Evolutionary conservation across 2,888 invertebrate genomes (phyloP).

Genomic region (Cataglyphis albicans): DNA sequence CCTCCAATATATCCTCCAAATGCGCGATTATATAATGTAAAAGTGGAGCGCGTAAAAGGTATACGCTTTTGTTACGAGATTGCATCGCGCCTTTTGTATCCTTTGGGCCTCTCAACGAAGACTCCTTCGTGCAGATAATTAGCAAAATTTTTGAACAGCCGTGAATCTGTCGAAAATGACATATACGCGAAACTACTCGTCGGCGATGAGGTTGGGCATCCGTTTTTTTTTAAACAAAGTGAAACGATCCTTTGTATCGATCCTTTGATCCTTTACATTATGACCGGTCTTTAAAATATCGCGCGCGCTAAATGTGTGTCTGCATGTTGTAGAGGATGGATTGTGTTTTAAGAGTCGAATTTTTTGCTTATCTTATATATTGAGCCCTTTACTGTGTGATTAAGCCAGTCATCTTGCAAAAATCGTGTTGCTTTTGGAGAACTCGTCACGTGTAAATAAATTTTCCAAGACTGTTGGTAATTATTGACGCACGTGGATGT

Average conservation of each 20-base stretch:
- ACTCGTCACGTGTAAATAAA: neutral
- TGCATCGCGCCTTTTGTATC: constrained; percentile 23
- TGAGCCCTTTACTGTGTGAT: neutral
- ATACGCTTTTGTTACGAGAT: constrained; percentile 37
- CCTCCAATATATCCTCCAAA: constrained; percentile 48
- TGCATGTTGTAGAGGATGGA: neutral
- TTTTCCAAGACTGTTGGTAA: neutral
- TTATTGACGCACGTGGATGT: neutral
- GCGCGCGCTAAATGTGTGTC: neutral
- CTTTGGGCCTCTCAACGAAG: neutral
- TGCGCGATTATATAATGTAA: constrained; percentile 25
- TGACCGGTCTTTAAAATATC: neutral
- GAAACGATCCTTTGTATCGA: neutral
- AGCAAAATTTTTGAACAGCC: constrained; percentile 22
- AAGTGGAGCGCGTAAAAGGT: constrained; percentile 26
- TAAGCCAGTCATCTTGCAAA: neutral
- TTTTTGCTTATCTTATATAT: constrained; percentile 12
- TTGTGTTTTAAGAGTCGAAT: neutral
- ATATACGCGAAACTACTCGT: constrained; percentile 3
- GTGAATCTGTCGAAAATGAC: constrained; percentile 45
- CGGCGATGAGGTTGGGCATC: neutral
- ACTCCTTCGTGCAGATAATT: constrained; percentile 18
- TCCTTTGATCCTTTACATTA: neutral
- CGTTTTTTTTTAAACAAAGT: neutral
- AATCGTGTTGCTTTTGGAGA: neutral